Base-by-base conservation (phyloP, 2,888 invertebrate genomes). In the Lysandra coridon region DNA sequence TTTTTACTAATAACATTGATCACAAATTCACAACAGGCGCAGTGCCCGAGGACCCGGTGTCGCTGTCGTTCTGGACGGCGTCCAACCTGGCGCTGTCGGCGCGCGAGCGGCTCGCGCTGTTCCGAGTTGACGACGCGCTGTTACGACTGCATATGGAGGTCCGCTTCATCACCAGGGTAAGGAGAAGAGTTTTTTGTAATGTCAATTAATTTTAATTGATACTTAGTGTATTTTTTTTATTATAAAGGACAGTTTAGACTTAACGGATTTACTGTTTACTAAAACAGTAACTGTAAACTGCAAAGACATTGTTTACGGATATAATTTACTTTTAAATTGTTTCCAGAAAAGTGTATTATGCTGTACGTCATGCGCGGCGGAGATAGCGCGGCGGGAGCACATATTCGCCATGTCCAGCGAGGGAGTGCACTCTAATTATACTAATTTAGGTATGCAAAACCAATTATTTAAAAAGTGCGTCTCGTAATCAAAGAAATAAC, bases 41-140 rank as follows among this genome's bases (percentile, higher is more conserved):
- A 84, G 82, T 92, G 85, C 95, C 94, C n/a, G 83, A 81, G 83
- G 93, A 92, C 79, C 84, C 90, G 81, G 89, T 92, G 85, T 85
- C 92, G 86, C 89, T 95, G 85, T 95, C 95, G 82, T 95, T 91
- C 89, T 94, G 93, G 93, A 91, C 89, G 86, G 92, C 93, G 79
- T 90, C 91, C 73, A 93, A 94, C 89, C 86, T 94, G 87, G 83
- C 91, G 85, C 88, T 93, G 85, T 79, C 89, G 80, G 81, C 85
- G 83, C 88, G 89, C 82, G 93, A 91, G 86, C 88, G 92, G 0
- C 88, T 91, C 12, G 88, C 89, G 83, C 88, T 94, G 78, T 89
- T 94, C 87, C 83, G 80, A 23, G 89, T 87, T 6, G 93, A 93
- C 87, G 86, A 88, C 88, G 92, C 91, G 82, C 88, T 92, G 86